phyloP scores from a whole-genome alignment of 53 echinoderm and acorn worm species.

The Henricia sp. region DNA sequence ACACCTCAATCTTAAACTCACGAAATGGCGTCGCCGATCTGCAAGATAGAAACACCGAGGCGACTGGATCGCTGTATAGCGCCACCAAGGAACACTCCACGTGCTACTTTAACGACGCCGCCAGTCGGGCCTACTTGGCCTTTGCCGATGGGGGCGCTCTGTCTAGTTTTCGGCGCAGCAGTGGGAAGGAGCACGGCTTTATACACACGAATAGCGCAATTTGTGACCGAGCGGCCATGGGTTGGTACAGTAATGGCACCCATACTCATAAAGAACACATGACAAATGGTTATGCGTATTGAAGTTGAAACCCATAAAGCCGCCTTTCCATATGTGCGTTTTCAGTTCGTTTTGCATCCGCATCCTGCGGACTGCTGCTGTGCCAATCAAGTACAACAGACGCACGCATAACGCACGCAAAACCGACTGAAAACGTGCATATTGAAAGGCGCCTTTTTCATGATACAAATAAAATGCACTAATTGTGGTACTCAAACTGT shows the following conservation, averaged over 20 bases:
- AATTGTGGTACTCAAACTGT: too few species aligned
- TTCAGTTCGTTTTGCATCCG: too few species aligned
- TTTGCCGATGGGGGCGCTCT: constrained; percentile 61
- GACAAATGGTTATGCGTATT: constrained; percentile 83
- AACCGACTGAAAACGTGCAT: too few species aligned
- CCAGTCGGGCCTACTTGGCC: constrained; percentile 55
- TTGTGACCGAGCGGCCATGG: constrained; percentile 81
- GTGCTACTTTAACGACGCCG: constrained; percentile 61
- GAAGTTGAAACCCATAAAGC: too few species aligned
- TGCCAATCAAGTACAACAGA: too few species aligned
- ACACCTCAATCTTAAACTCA: constrained; percentile 48
- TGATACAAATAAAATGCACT: too few species aligned
- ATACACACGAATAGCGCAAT: constrained; percentile 82
- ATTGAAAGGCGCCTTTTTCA: too few species aligned
- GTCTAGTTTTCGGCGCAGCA: constrained; percentile 66
- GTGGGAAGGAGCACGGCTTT: constrained; percentile 76
- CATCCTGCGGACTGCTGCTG: too few species aligned
- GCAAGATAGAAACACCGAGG: constrained; percentile 54
- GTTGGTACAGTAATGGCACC: constrained; percentile 79
- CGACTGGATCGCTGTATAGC: constrained; percentile 52
- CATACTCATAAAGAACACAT: constrained; percentile 72
- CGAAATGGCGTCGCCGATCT: constrained; percentile 57
- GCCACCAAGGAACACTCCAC: constrained; percentile 58
- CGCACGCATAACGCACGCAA: too few species aligned
- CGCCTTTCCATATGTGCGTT: too few species aligned